phyloP scores from a whole-genome alignment of 2,888 invertebrate genomes.

The Drosophila diplacantha region DNA sequence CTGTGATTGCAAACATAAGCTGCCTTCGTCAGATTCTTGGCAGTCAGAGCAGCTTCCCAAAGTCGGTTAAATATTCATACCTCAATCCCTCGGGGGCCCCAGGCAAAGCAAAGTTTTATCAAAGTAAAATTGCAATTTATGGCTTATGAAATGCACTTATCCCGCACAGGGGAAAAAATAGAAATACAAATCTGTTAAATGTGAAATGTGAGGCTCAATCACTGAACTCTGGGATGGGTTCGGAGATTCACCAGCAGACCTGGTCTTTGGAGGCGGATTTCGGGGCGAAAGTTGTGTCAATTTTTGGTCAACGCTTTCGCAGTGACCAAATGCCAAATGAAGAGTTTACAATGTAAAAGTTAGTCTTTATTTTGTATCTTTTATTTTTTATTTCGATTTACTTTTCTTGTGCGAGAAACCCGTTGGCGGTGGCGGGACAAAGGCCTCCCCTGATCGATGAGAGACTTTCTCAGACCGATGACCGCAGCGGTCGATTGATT shows the following conservation, averaged over 20 bases:
- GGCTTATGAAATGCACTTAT: constrained; percentile 31
- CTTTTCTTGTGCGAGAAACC: constrained; percentile 16
- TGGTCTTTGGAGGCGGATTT: constrained; percentile 2
- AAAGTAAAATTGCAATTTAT: constrained; percentile 35
- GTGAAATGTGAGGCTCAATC: constrained; percentile 13
- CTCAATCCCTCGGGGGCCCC: constrained; percentile 9
- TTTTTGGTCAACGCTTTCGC: constrained; percentile 62
- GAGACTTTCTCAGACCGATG: constrained; percentile 39
- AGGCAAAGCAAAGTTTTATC: constrained; percentile 24
- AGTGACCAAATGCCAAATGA: constrained; percentile 36
- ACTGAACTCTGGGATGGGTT: constrained; percentile 10
- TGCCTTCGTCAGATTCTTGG: constrained; percentile 1
- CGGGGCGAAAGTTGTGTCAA: constrained; percentile 51
- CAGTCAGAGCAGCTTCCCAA: constrained; percentile 2
- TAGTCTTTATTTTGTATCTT: constrained; percentile 16
- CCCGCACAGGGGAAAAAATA: constrained; percentile 1
- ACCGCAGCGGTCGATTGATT: constrained; percentile 29
- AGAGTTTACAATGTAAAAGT: constrained; percentile 50
- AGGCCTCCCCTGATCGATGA: constrained; percentile 16
- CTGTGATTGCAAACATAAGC: constrained; percentile 8
- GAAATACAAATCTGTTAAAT: constrained; percentile 1
- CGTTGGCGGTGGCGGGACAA: constrained; percentile 18
- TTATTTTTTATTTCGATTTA: neutral
- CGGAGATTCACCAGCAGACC: neutral
- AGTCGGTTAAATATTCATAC: constrained; percentile 32